phyloP scores from a whole-genome alignment of 2,797 vertebrate genomes.

The Megalops cyprinoides region DNA sequence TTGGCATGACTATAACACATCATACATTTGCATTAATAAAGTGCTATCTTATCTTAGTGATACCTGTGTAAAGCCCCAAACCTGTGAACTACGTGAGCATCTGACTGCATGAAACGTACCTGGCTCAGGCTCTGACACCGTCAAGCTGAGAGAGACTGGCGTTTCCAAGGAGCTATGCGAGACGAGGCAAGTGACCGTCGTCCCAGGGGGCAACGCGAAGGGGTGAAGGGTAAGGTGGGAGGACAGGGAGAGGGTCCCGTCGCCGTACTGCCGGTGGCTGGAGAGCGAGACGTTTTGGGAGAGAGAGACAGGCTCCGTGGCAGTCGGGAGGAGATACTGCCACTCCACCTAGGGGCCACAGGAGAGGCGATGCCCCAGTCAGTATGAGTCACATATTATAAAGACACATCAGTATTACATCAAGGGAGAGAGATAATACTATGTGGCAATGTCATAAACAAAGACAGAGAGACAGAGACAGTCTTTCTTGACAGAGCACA shows the following conservation, averaged over 20 bases:
- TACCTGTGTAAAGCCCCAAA: background rate
- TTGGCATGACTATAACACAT: background rate
- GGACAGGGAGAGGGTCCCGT: constrained; percentile 76
- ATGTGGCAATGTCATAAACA: too few species aligned
- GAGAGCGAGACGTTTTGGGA: constrained; percentile 66
- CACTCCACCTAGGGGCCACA: constrained; percentile 74
- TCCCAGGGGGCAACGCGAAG: constrained; percentile 54
- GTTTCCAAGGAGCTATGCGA: constrained; percentile 71
- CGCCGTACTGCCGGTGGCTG: constrained; percentile 76
- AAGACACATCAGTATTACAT: background rate
- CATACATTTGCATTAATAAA: too few species aligned
- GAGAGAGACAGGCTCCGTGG: constrained; percentile 56
- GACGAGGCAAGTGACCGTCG: constrained; percentile 77
- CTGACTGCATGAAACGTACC: constrained; percentile 44
- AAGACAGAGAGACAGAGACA: too few species aligned
- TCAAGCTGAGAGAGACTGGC: constrained; percentile 60
- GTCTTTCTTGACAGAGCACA: too few species aligned
- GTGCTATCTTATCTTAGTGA: background rate
- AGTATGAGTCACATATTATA: background rate
- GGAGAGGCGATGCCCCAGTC: background rate
- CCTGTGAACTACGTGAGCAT: background rate
- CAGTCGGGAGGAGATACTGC: constrained; percentile 60
- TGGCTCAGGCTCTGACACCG: constrained; percentile 57
- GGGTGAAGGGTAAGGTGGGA: constrained; percentile 67
- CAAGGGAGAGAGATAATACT: too few species aligned